These are phyloP conservation scores for Lagopus leucura DNA, from an alignment of 2,113 vertebrate genomes.

Conservation along the genomic window DNA sequence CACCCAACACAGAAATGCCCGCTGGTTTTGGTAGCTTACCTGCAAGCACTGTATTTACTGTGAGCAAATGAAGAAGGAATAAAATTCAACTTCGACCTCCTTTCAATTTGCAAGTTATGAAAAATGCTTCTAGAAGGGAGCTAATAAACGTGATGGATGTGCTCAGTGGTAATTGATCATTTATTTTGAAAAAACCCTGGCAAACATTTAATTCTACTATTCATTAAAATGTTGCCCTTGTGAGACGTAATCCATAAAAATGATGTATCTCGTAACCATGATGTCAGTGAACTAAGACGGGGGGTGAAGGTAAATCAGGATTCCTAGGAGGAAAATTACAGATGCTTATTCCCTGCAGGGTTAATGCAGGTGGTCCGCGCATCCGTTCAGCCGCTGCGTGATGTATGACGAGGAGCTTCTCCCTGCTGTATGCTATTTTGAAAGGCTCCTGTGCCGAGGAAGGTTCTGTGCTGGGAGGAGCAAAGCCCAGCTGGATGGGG, in stretches of 20 bases:
- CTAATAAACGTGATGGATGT: conserved; percentile 41
- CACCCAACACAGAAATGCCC: background rate
- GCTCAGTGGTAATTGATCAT: background rate
- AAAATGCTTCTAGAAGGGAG: conserved; percentile 26
- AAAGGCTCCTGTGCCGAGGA: background rate
- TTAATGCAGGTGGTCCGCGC: rapidly evolving
- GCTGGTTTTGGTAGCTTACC: background rate
- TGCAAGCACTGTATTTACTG: background rate
- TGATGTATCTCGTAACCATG: conserved; percentile 25
- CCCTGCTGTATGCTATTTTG: rapidly evolving
- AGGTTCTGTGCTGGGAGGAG: background rate
- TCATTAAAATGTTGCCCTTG: conserved; percentile 59
- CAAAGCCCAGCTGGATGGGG: background rate
- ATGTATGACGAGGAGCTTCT: rapidly evolving
- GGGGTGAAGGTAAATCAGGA: conserved; percentile 11
- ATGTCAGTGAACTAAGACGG: background rate
- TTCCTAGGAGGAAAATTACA: background rate
- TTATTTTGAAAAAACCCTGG: conserved; percentile 25
- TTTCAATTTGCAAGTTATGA: conserved; percentile 32
- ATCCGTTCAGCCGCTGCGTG: rapidly evolving
- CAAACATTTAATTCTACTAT: conserved; percentile 60
- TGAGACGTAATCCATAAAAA: conserved; percentile 45
- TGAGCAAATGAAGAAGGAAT: background rate
- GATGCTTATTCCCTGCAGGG: rapidly evolving
- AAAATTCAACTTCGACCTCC: background rate